A percentile compares a stretch with the other conserved stretches of the same genome.
These are phyloP conservation scores for Gadopsis bispinosus DNA, from an alignment of 2,797 vertebrate species.

Conservation along the genomic window DNA sequence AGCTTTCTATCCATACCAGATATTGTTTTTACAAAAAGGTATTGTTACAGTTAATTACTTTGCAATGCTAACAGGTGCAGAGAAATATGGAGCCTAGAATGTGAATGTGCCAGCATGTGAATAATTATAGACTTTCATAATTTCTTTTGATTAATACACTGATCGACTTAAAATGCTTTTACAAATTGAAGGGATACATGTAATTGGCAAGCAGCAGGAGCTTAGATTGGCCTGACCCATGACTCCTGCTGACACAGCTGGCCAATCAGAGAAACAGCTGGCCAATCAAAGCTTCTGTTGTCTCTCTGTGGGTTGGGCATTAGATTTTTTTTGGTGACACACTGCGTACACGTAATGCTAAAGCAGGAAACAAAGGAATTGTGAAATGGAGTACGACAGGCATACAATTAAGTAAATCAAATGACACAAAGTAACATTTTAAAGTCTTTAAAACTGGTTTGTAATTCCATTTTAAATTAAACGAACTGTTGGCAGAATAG, in stretches of 20 bases:
- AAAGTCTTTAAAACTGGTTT: background rate
- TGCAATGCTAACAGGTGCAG: background rate
- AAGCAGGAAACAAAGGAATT: background rate
- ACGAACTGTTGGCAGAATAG: background rate
- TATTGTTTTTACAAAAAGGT: background rate
- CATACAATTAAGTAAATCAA: background rate
- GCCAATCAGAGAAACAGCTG: conserved; percentile 10
- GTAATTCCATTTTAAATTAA: background rate
- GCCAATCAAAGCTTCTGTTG: conserved; percentile 4
- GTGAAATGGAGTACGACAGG: background rate
- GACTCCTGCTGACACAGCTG: background rate
- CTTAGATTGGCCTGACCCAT: background rate
- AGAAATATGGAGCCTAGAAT: background rate
- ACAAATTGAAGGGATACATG: conserved; percentile 17
- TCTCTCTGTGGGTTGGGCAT: background rate
- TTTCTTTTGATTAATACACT: background rate
- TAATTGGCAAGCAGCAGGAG: conserved; percentile 15
- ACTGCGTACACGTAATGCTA: background rate
- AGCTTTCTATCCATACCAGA: background rate
- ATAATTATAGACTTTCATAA: background rate
- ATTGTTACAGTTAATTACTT: background rate
- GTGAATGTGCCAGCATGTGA: background rate
- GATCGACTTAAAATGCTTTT: conserved; percentile 4
- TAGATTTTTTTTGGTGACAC: background rate
- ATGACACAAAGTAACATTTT: too few relatives aligned